Evolutionary conservation across 2,888 invertebrate genomes (phyloP), one percentile per base, ranked within the genome.

Genomic region (Cotesia congregata): DNA sequence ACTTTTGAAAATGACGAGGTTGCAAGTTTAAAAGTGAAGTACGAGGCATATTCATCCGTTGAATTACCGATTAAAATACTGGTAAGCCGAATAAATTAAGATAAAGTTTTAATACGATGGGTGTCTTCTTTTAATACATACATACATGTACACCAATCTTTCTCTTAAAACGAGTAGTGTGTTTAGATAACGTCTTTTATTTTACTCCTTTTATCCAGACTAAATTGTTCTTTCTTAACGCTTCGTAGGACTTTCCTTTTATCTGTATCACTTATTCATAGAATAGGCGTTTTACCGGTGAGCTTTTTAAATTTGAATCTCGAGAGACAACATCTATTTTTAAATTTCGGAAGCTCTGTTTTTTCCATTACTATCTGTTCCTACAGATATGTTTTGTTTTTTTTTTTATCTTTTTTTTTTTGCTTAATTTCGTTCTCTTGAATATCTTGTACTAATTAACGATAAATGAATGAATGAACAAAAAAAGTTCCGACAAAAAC

Each of bases 231-330:
- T 12, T 67, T 72, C 38, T 61, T 38, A 60, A 77, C 64, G 64
- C 60, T 61, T 41, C 72, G 67, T 61, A 72, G 72, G 77, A 73
- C 67, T 78, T 77, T 77, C 72, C 70, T 79, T 73, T 78, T 77
- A 79, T 80, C 74, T 78, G 50, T 76, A 80, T 80, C 74, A 80
- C 76, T 80, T 79, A 80, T 80, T 80, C 80, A 80, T 77, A 78
- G 78, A 70, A 74, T 64, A 74, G 39, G 50, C 76, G 77, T 74
- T 80, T 80, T 74, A 64, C 75, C 61, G 59, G 40, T 61, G 69
- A 67, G 70, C 75, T 77, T 76, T 79, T 71, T 74, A 76, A 80
- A 79, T 73, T 77, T 78, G 73, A 70, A 75, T 78, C 74, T 64
- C 20, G 15, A 62, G 62, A n/a, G 62, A 20, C 15, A 3, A 62